Evolutionary conservation across 1,140 invertebrate species (phyloP), one percentile per base, ranked within the genome.

Genomic region (Bombyx mandarina): DNA sequence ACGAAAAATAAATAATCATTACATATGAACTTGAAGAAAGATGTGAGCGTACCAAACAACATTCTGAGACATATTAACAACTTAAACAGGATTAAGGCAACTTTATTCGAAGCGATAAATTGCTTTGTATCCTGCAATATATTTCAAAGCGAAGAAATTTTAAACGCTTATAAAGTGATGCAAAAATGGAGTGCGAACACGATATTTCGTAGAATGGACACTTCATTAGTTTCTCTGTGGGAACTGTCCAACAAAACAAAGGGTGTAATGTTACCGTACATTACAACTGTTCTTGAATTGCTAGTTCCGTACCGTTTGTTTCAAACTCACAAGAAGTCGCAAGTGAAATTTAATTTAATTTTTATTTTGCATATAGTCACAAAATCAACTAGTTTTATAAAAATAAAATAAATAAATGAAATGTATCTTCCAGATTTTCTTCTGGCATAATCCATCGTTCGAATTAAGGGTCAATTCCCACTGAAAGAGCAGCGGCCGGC

Each of bases 161-260:
- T 61, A 66, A 49, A 60, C 52, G 60, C 47, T 52, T 71, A 63
- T 66, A 71, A 72, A 73, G 66, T 70, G 67, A 71, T 75, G 69
- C 71, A 76, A 75, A 77, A 86, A 77, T 75, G 70, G 71, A 71
- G 62, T 69, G 76, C 71, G 69, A 82, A 83, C 72, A 76, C 79
- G 75, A 82, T 86, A 86, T 83, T 82, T 81, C 66, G 73, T 73
- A 68, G 62, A 64, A 56, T 74, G 63, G 80, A 86, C 82, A 82
- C 65, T 74, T 79, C 79, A 86, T 86, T 86, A 86, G 79, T 73
- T 77, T 75, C 73, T 63, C 79, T 75, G 80, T 86, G 82, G 79
- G 79, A 86, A 86, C 77, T 79, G 82, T 82, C 82, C 75, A 70
- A 72, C 75, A 79, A 83, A 79, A 86, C 81, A 82, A 84, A 82